phyloP scores from a whole-genome alignment of 2,113 vertebrate genomes.

The Lophochroa leadbeateri region DNA sequence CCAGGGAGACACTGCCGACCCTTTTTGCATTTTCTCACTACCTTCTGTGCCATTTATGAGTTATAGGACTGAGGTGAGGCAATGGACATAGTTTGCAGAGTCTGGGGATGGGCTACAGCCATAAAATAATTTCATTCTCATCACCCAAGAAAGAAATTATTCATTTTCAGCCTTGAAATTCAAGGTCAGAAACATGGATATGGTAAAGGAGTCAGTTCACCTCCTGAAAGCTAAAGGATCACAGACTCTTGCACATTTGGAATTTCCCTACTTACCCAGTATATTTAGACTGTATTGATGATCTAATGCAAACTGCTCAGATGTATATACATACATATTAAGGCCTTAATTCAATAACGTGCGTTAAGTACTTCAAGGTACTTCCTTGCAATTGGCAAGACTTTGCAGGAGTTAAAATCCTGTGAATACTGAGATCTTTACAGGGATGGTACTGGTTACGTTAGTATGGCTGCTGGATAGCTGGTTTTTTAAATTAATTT shows the following conservation, averaged over 20 bases:
- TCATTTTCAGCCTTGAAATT: background rate
- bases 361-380: background rate
- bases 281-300: constrained; percentile 29
- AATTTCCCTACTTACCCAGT: constrained; percentile 30
- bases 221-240: background rate
- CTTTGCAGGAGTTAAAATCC: background rate
- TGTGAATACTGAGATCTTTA: background rate
- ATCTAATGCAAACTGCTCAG: constrained; percentile 17
- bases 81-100: background rate
- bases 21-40: background rate
- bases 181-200: background rate
- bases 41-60: background rate
- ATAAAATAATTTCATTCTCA: background rate
- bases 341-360: background rate
- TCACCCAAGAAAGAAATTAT: background rate
- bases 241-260: background rate
- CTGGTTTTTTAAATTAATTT: constrained; percentile 3
- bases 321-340: background rate
- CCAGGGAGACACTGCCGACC: constrained; percentile 57
- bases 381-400: background rate
- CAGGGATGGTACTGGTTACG: background rate
- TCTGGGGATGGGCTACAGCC: background rate
- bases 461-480: background rate
- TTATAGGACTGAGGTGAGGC: background rate
- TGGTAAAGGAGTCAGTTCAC: constrained; percentile 18